Evolutionary conservation across 2,113 vertebrate species (phyloP).

Genomic region (Paedocypris sp.): DNA sequence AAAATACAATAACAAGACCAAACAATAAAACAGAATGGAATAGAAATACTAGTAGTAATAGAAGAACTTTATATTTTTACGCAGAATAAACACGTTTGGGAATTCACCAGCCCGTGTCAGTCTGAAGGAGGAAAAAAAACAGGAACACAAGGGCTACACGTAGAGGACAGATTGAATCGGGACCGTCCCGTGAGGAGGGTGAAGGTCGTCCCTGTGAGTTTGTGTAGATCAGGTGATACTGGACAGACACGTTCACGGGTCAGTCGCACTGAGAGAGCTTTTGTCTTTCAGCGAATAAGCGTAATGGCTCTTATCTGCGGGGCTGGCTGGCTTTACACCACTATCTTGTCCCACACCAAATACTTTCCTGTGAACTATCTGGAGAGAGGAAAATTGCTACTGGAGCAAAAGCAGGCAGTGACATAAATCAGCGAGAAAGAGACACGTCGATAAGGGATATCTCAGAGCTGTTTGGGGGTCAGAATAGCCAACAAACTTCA

Average conservation of each 20-base stretch:
- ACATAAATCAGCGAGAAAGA: conserved; percentile 48
- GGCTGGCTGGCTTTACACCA: not conserved
- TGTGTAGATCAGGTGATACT: not conserved
- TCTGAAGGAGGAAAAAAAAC: too few species aligned
- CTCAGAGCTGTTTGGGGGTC: conserved; percentile 24
- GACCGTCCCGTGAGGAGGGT: not conserved
- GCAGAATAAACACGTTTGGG: too few species aligned
- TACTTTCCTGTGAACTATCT: conserved; percentile 25
- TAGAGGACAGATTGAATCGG: not conserved
- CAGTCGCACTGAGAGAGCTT: conserved; percentile 8
- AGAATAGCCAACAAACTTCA: conserved; percentile 30
- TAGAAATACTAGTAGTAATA: too few species aligned
- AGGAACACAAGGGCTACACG: not conserved
- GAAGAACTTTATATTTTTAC: too few species aligned
- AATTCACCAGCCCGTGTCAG: too few species aligned
- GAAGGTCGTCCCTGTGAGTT: not conserved
- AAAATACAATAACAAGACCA: too few species aligned
- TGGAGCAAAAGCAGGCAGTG: conserved; percentile 28
- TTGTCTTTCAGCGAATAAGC: conserved; percentile 29
- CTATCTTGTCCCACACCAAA: conserved; percentile 33
- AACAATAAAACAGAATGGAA: too few species aligned
- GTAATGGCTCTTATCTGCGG: conserved; percentile 36
- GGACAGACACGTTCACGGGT: not conserved
- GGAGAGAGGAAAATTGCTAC: conserved; percentile 41
- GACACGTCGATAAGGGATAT: conserved; percentile 43